Evolutionary conservation across 2,888 invertebrate species (phyloP).

Genomic region (Platycnemis pennipes): DNA sequence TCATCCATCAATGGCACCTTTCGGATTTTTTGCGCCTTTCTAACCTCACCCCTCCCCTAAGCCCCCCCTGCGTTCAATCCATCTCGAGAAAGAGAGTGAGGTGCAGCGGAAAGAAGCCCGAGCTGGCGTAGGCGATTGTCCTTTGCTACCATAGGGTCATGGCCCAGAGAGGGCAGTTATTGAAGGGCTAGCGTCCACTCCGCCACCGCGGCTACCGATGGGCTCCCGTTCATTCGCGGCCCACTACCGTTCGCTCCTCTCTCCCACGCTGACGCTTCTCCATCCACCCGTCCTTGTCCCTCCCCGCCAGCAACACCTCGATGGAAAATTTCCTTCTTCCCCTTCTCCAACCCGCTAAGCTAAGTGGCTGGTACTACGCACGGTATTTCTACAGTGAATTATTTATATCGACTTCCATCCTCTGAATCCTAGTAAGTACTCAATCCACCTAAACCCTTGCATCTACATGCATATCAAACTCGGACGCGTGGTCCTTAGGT

Average conservation of each 20-base stretch:
- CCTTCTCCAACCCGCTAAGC: background rate
- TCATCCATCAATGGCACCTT: constrained; percentile 62
- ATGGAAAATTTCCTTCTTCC: background rate
- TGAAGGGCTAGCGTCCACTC: background rate
- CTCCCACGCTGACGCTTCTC: background rate
- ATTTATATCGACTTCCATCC: too few species aligned
- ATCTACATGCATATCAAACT: too few species aligned
- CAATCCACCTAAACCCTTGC: too few species aligned
- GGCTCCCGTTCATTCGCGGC: constrained; percentile 40
- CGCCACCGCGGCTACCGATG: constrained; percentile 59
- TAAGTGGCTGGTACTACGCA: too few species aligned
- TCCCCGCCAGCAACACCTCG: background rate
- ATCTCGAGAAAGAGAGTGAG: background rate
- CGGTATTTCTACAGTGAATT: too few species aligned
- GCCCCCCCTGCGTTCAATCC: background rate
- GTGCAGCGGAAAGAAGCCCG: background rate
- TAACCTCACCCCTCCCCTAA: background rate
- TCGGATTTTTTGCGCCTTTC: background rate
- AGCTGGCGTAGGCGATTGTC: constrained; percentile 49
- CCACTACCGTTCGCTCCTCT: background rate
- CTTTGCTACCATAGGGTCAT: background rate
- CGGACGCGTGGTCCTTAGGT: too few species aligned
- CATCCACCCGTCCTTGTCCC: background rate
- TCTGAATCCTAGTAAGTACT: too few species aligned
- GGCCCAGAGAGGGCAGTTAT: constrained; percentile 32